Evolutionary conservation across 2,888 invertebrate species (phyloP), one percentile per base, ranked within the genome.

Genomic region (Chrysolina americana): DNA sequence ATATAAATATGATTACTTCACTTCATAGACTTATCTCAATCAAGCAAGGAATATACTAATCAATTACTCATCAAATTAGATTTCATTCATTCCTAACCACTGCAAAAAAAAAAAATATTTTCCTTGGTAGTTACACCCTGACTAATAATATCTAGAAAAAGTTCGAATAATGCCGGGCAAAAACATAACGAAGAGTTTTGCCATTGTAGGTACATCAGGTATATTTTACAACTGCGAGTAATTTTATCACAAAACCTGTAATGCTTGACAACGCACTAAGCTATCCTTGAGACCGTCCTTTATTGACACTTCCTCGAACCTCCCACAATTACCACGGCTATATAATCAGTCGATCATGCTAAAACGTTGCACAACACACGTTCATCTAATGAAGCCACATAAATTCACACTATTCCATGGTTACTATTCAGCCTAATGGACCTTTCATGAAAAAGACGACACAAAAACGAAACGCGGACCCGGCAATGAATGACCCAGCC

Each of bases 281-380:
- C 21, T 56, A 56, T 19, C 56, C 56, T 56, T 21, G 23, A 21
- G 23, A 0, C 59, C 5, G 23, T 59, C 59, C 23, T 10, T 9
- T 59, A 59, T 59, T 59, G 36, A 59, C 59, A 36, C n/a, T 59
- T 13, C 28, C 15, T 15, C 6, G 36, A 59, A 59, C 28, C 28
- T 59, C 59, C 59, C 59, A 59, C 36, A 28, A 59, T 28, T n/a
- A 15, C 28, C 10, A 23, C 23, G 1, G 3, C 13, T 59, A 59
- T 28, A 36, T 19, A 59, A 59, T 59, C 59, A 2, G 28, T 10
- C 28, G 59, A 59, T 59, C 59, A 59, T 59, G 59, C 59, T 59
- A 59, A 59, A 36, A 59, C 28, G 59, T n/a, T 36, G 36, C 36
- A 36, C 59, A 36, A 59, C 36, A 59, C 36, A 21, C 19, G 17